Conservation (phyloP, 2,888 invertebrate species). For the Netelia fuscicornis region DNA sequence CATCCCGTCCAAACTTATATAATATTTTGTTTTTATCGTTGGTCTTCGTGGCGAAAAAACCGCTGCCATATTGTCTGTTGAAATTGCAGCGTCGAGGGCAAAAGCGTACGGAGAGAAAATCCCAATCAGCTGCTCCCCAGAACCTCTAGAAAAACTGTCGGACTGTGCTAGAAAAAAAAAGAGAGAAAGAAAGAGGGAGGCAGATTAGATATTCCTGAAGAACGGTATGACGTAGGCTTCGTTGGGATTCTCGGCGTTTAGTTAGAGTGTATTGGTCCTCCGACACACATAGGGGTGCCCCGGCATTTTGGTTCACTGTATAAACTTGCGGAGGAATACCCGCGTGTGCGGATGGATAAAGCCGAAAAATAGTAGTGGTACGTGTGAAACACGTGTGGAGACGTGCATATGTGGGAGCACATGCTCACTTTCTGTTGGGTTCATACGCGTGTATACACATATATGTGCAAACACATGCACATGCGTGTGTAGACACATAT, state of each 20-base stretch:
- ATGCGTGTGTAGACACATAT: slow-evolving; percentile 6
- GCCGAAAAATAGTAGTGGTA: slow-evolving; percentile 27
- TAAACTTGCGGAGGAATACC: slow-evolving; percentile 60
- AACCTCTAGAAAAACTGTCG: slow-evolving; percentile 76
- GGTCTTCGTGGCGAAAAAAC: background rate
- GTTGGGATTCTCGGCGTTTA: slow-evolving; percentile 44
- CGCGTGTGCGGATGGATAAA: slow-evolving; percentile 40
- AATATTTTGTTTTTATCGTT: background rate
- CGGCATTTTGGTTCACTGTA: slow-evolving; percentile 23
- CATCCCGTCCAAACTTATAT: background rate
- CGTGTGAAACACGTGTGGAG: slow-evolving; percentile 27
- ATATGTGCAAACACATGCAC: slow-evolving; percentile 20
- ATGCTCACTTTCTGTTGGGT: slow-evolving; percentile 24
- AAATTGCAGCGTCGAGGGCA: slow-evolving; percentile 33
- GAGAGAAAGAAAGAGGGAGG: background rate
- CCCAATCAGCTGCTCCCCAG: slow-evolving; percentile 82
- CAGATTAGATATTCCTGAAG: slow-evolving; percentile 73
- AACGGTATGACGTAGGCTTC: slow-evolving; percentile 69
- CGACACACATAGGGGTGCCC: slow-evolving; percentile 50
- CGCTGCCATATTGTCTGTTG: slow-evolving; percentile 11
- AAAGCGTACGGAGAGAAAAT: slow-evolving; percentile 74
- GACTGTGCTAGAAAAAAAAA: background rate
- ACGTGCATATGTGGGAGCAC: slow-evolving; percentile 23
- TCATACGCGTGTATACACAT: slow-evolving; percentile 4
- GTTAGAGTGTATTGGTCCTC: slow-evolving; percentile 13